Conservation (phyloP, 2,797 vertebrate genomes). For the Clarias pachynema region DNA sequence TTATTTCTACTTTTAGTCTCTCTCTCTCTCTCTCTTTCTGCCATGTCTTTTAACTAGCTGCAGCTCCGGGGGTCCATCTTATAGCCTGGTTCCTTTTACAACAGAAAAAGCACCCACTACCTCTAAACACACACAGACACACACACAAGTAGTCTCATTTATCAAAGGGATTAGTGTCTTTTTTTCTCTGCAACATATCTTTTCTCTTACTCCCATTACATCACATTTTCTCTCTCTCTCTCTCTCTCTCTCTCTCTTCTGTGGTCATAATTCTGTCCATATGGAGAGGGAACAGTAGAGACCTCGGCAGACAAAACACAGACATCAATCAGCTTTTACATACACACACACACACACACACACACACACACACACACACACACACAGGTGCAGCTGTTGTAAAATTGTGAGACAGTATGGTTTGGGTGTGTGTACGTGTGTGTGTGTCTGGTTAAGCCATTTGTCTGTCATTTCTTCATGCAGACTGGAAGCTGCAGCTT, state of each 20-base stretch:
- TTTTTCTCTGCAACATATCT: conserved; percentile 1
- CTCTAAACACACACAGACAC: neutral
- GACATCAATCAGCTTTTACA: conserved; percentile 24
- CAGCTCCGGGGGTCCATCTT: neutral
- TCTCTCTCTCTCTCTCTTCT: neutral
- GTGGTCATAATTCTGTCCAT: conserved; percentile 29
- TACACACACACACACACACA: conserved; percentile 11
- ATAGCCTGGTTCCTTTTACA: neutral
- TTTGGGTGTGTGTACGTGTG: neutral
- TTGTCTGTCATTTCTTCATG: conserved; percentile 1
- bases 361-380: neutral
- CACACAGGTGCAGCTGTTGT: neutral
- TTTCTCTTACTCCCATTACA: neutral
- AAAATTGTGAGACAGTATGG: neutral
- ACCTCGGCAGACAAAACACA: conserved; percentile 38
- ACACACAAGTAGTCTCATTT: neutral
- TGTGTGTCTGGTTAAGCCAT: conserved; percentile 7
- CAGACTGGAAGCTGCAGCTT: neutral
- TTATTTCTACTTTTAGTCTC: neutral
- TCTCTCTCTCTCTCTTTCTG: neutral
- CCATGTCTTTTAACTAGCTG: neutral
- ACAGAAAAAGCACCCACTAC: neutral
- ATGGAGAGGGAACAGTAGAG: conserved; percentile 33
- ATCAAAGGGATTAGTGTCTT: neutral
- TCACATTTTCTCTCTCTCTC: neutral